Conservation (phyloP, 2,888 invertebrate genomes). For the Phyto melanocephala region DNA sequence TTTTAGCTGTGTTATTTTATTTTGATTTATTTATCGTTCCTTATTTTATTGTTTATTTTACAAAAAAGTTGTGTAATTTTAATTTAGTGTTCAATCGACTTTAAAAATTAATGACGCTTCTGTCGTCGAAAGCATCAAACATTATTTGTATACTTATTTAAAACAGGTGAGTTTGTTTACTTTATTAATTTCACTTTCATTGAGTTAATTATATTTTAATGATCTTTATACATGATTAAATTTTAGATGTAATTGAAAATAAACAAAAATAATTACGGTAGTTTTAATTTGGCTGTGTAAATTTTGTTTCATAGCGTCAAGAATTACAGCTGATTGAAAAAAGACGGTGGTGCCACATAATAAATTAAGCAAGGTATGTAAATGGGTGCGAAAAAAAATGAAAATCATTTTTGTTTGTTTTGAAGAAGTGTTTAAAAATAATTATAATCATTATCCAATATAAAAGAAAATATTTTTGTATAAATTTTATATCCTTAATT, state of each 20-base stretch:
- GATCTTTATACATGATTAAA: slow-evolving; percentile 23
- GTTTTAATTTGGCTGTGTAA: not conserved
- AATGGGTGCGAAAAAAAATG: slow-evolving; percentile 6
- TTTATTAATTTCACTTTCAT: slow-evolving; percentile 49
- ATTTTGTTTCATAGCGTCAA: not conserved
- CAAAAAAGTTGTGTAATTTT: slow-evolving; percentile 57
- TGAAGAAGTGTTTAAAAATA: too few species aligned
- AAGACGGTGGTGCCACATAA: slow-evolving; percentile 32
- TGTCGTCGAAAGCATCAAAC: not conserved
- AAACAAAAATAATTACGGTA: slow-evolving; percentile 12
- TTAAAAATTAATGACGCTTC: slow-evolving; percentile 42
- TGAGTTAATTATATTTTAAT: slow-evolving; percentile 12
- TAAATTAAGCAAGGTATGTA: slow-evolving; percentile 30
- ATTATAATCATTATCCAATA: too few species aligned
- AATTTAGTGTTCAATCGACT: slow-evolving; percentile 51
- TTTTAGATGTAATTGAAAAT: slow-evolving; percentile 5
- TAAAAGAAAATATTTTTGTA: too few species aligned
- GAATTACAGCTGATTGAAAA: slow-evolving; percentile 40
- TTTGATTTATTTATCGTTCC: slow-evolving; percentile 60
- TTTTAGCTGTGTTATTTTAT: slow-evolving; percentile 57
- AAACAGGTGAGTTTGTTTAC: slow-evolving; percentile 53
- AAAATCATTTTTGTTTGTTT: not conserved
- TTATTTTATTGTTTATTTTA: slow-evolving; percentile 36
- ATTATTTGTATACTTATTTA: not conserved
- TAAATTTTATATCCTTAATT: too few species aligned